These are phyloP conservation scores for Peromyscus melanophrys DNA, from an alignment of 2,797 vertebrate species.

Conservation along the genomic window DNA sequence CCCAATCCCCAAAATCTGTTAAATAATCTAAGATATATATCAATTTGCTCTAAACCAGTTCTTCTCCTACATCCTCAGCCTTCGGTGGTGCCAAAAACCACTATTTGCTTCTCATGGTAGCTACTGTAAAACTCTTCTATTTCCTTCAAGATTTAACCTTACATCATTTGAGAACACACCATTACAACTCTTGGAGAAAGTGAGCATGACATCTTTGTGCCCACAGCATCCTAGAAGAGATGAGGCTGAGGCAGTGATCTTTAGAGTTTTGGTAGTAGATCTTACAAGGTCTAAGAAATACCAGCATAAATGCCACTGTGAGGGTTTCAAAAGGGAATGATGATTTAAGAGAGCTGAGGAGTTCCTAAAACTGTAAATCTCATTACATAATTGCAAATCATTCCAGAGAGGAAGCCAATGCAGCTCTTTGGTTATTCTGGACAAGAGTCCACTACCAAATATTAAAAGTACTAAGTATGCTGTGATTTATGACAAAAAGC, in stretches of 20 bases:
- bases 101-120: constrained; percentile 8
- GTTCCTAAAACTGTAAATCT: constrained; percentile 66
- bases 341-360: constrained; percentile 66
- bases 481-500: constrained; percentile 27
- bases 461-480: constrained; percentile 30
- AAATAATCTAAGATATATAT: constrained; percentile 5
- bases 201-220: neutral
- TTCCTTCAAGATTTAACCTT: constrained; percentile 59
- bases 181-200: neutral
- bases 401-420: constrained; percentile 61
- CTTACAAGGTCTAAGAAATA: constrained; percentile 53
- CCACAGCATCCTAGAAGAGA: neutral
- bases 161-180: constrained; percentile 44
- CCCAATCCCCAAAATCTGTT: neutral
- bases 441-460: constrained; percentile 1
- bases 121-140: constrained; percentile 32
- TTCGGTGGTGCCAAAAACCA: constrained; percentile 38
- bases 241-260: neutral
- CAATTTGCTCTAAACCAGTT: constrained; percentile 30
- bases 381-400: constrained; percentile 71
- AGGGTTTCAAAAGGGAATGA: constrained; percentile 52
- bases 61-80: neutral
- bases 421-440: constrained; percentile 66
- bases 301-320: neutral
- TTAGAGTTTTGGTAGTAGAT: neutral